phyloP scores from a whole-genome alignment of 1,140 invertebrate species.

The Campodea augens region DNA sequence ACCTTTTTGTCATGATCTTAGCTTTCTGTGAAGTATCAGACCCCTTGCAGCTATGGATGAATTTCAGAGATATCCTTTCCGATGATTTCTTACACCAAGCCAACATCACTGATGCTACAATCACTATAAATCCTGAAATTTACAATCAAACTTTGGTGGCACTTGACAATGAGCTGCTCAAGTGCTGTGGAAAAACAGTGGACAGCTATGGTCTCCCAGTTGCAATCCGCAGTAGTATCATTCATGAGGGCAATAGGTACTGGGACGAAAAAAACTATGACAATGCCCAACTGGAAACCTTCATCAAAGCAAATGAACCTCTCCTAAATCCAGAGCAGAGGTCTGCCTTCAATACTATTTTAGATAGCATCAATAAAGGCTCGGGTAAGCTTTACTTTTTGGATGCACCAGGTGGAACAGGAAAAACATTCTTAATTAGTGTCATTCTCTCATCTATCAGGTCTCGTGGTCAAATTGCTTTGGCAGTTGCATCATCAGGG shows the following conservation, averaged over 20 bases:
- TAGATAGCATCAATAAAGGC: conserved; percentile 5
- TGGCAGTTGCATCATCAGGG: conserved; percentile 30
- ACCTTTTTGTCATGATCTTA: conserved; percentile 14
- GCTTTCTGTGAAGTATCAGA: conserved; percentile 7
- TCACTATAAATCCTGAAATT: background rate
- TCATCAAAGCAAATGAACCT: too few species aligned
- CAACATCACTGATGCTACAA: background rate
- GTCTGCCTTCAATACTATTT: conserved; percentile 11
- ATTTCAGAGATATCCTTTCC: conserved; percentile 2
- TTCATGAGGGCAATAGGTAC: conserved; percentile 1
- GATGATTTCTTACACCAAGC: conserved; percentile 8
- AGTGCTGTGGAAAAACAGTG: conserved; percentile 1
- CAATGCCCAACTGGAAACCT: background rate
- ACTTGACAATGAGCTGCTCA: background rate
- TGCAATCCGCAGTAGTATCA: background rate
- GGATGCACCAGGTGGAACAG: conserved; percentile 13
- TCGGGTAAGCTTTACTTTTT: conserved; percentile 12
- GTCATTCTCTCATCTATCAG: conserved; percentile 16
- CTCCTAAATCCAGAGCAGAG: background rate
- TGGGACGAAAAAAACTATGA: background rate
- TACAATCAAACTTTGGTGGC: background rate
- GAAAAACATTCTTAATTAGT: conserved; percentile 17
- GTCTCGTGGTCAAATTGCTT: conserved; percentile 17
- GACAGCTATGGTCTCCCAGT: conserved; percentile 1
- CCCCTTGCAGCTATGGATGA: conserved; percentile 11